These are phyloP conservation scores for Dendroctonus valens DNA, from an alignment of 1,140 invertebrate genomes.

Conservation along the genomic window DNA sequence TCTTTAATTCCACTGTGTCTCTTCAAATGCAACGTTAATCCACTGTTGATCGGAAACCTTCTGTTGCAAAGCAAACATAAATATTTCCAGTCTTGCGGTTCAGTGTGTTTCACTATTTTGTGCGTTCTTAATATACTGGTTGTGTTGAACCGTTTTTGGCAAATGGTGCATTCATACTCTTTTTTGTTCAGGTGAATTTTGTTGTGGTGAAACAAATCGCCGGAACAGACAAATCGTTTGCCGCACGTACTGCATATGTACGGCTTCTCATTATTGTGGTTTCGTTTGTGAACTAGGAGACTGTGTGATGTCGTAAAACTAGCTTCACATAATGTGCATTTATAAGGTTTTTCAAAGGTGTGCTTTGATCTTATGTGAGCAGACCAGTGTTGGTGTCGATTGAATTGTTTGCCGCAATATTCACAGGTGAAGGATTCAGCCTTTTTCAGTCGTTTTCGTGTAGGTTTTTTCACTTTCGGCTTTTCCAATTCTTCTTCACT, in stretches of 20 bases:
- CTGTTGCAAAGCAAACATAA: slow-evolving; percentile 31
- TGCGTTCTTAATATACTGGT: slow-evolving; percentile 36
- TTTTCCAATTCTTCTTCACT: slow-evolving; percentile 15
- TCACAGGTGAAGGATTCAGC: slow-evolving; percentile 34
- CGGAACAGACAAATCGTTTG: slow-evolving; percentile 36
- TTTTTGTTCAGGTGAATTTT: slow-evolving; percentile 40
- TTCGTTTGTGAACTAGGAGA: slow-evolving; percentile 36
- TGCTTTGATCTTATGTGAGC: slow-evolving; percentile 37
- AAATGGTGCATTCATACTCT: slow-evolving; percentile 36
- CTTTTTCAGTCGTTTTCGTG: slow-evolving; percentile 25
- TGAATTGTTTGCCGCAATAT: slow-evolving; percentile 38
- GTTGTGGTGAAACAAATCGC: slow-evolving; percentile 37
- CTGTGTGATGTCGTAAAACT: slow-evolving; percentile 35
- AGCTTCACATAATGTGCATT: slow-evolving; percentile 38
- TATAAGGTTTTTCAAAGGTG: slow-evolving; percentile 39
- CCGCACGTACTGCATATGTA: slow-evolving; percentile 37
- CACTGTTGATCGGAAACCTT: slow-evolving; percentile 37
- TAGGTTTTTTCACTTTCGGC: slow-evolving; percentile 1
- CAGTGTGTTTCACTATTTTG: slow-evolving; percentile 36
- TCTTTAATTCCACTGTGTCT: slow-evolving; percentile 34
- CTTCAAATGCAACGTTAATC: slow-evolving; percentile 32
- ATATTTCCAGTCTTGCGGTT: slow-evolving; percentile 40
- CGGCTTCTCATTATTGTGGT: slow-evolving; percentile 38
- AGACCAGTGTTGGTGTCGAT: slow-evolving; percentile 35
- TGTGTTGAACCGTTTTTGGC: slow-evolving; percentile 39